Conservation (phyloP, 2,797 vertebrate genomes). For the Lutjanus argentimaculatus region DNA sequence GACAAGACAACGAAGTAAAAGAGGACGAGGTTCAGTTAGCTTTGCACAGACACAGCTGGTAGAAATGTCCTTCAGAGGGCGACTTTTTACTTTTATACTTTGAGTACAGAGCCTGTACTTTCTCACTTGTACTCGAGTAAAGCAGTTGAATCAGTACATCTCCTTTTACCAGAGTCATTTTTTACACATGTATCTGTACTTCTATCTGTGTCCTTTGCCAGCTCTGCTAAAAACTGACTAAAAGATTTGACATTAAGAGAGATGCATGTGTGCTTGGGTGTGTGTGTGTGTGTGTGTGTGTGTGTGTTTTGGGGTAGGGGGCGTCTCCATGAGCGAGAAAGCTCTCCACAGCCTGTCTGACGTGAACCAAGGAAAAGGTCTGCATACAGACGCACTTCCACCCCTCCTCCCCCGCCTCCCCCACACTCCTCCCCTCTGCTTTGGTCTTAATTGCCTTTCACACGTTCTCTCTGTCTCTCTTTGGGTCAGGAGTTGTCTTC, state of each 20-base stretch:
- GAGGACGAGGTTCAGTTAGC: too few relatives aligned
- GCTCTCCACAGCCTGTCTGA: slow-evolving; percentile 42
- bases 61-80: too few relatives aligned
- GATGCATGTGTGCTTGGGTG: slow-evolving; percentile 28
- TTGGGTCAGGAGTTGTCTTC: slow-evolving; percentile 47
- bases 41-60: not conserved
- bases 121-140: too few relatives aligned
- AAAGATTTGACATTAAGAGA: slow-evolving; percentile 3
- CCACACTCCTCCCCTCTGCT: slow-evolving; percentile 2
- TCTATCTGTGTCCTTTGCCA: too few relatives aligned
- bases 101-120: too few relatives aligned
- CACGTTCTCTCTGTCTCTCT: slow-evolving; percentile 34
- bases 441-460: slow-evolving; percentile 61
- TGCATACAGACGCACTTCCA: slow-evolving; percentile 31
- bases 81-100: too few relatives aligned
- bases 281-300: slow-evolving; percentile 43
- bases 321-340: slow-evolving; percentile 27
- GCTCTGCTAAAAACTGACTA: not conserved
- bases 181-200: too few relatives aligned
- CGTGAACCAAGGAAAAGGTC: slow-evolving; percentile 34
- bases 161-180: too few relatives aligned
- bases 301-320: slow-evolving; percentile 7
- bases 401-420: slow-evolving; percentile 1
- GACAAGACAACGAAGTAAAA: too few relatives aligned
- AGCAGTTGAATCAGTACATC: too few relatives aligned